Evolutionary conservation across 1,140 invertebrate genomes (phyloP), one percentile per base, ranked within the genome.

Genomic region (Trypoxylus dichotomus): DNA sequence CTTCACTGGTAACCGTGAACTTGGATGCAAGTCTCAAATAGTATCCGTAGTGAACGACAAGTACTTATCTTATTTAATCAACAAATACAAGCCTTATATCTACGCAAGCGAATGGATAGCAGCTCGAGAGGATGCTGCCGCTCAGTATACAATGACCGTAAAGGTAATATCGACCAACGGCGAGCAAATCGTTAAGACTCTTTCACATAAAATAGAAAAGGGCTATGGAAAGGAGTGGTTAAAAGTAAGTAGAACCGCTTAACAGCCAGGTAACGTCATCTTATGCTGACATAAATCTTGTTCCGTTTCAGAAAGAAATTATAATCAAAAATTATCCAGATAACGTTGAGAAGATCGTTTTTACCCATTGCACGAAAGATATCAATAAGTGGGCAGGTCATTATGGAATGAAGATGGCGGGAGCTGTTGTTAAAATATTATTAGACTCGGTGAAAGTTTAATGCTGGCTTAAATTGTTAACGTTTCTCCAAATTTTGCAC

Each of bases 361-460:
- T 89, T 80, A 42, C 37, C 37, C 88, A 90, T 83, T 43, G 78
- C 68, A 92, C 91, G 32, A 82, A 82, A 68, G 92, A 93, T 83
- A 86, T 72, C 13, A 87, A 88, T 79, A 92, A 88, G 86, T 93
- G 91, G 91, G 87, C 87, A 76, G 92, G 92, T 29, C 88, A 92
- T 86, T 93, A 92, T 86, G 92, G 92, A 1, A 88, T 87, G 58
- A 93, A 93, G 89, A 92, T 93, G 88, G 88, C 91, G 76, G 88
- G 90, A 32, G 89, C 89, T 6, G 87, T 86, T 79, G 85, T 92
- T 2, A 86, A 84, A 78, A 75, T 86, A 41, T 43, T 80, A 47
- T 83, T 84, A 78, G 83, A 85, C 47, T n/a, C n/a, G n/a, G n/a
- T n/a, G n/a, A n/a, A n/a, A n/a, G n/a, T n/a, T n/a, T n/a, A n/a